Base-by-base conservation (phyloP, 1,140 invertebrate species). In the Caerostris darwini region DNA sequence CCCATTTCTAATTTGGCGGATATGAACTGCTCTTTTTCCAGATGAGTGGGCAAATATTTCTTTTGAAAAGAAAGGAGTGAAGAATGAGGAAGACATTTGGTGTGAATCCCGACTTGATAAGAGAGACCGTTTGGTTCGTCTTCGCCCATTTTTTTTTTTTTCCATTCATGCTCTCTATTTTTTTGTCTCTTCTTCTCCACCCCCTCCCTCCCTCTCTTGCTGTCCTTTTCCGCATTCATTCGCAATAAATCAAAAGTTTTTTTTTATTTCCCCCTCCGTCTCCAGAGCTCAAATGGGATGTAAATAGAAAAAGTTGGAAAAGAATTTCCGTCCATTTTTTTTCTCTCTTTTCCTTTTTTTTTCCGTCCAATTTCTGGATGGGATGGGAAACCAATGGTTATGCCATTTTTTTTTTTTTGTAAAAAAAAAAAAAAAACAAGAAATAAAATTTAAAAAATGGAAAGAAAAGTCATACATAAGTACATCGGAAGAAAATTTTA, bases 261-360 rank as follows among this genome's bases (percentile, higher is more conserved):
- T 83, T 57, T 17, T 56, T 83, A 64, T 34, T 34, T 34, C 34
- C 34, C 34, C 82, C 53, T 77, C 56, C 14, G 7, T 53, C 50
- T 53, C 6, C n/a, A 53, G 17, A 58, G 82, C 53, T 57, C 53
- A 53, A 77, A 77, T 77, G 71, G 71, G 71, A 77, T 77, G 71
- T 57, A 83, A 58, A 58, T 56, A 64, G 85, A 87, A 87, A 87
- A 87, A 87, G 85, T 87, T 64, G 10, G 85, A 34, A 87, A 87
- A 87, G 85, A 87, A 87, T 87, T 87, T 50, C 59, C 8, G 59
- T 10, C n/a, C 85, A 10, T 87, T 87, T 64, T 87, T 61, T n/a
- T n/a, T n/a, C n/a, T n/a, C n/a, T n/a, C n/a, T n/a, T n/a, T n/a
- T n/a, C n/a, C n/a, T n/a, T n/a, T n/a, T n/a, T n/a, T n/a, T 87